Conservation (phyloP, 2,888 invertebrate genomes). For the Rugalucina vietnamica region DNA sequence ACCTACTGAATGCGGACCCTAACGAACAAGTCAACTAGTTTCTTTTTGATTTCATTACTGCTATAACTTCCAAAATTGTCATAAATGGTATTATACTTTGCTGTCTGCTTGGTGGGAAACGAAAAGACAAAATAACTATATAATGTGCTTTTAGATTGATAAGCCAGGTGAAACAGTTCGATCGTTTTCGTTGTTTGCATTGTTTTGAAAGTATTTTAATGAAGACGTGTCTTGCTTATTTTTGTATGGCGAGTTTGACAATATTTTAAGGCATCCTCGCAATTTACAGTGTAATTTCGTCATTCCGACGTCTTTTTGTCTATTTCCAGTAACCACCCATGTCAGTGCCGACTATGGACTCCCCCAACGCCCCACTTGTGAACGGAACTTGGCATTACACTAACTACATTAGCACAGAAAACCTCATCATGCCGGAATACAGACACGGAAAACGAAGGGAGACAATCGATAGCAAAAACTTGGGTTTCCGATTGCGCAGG, state of each 20-base stretch:
- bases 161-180: no score
- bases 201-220: not conserved
- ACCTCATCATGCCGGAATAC: conserved; percentile 65
- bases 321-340: conserved; percentile 62
- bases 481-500: conserved; percentile 72
- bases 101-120: no score
- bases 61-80: no score
- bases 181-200: not conserved
- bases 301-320: not conserved
- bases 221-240: not conserved
- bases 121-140: no score
- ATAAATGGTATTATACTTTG: no score
- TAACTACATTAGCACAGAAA: conserved; percentile 69
- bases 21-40: no score
- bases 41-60: no score
- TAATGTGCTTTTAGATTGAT: no score
- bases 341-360: conserved; percentile 68
- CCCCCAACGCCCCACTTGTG: conserved; percentile 68
- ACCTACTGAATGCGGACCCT: no score
- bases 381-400: conserved; percentile 69
- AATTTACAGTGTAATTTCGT: no score
- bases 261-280: not conserved
- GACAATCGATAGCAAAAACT: conserved; percentile 62
- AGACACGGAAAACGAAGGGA: conserved; percentile 55
- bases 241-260: not conserved